Evolutionary conservation across 1,140 invertebrate species (phyloP).

Genomic region (Marisa cornuarietis): DNA sequence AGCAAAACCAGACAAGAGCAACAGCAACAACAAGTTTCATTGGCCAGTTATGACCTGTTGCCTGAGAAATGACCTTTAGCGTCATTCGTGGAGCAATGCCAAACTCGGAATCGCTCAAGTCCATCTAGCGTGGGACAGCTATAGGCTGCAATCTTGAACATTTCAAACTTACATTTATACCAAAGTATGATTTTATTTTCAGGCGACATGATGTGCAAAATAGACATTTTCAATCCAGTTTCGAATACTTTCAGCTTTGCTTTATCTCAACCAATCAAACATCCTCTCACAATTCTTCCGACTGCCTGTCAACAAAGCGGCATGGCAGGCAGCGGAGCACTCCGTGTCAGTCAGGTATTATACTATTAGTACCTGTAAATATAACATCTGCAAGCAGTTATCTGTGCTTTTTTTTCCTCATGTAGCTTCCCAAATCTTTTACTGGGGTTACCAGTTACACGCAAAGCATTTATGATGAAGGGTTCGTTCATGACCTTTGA

Average conservation of each 20-base stretch:
- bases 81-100: not conserved
- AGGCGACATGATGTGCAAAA: no score
- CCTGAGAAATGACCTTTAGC: constrained; percentile 22
- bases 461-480: no score
- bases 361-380: not conserved
- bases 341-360: constrained; percentile 24
- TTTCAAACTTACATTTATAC: not conserved
- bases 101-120: not conserved
- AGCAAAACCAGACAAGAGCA: not conserved
- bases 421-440: no score
- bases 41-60: constrained; percentile 22
- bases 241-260: not conserved
- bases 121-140: not conserved
- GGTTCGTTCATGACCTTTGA: no score
- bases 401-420: no score
- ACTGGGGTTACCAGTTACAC: no score
- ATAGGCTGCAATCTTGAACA: not conserved
- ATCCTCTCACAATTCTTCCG: not conserved
- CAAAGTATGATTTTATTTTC: not conserved
- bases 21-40: constrained; percentile 4
- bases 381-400: no score
- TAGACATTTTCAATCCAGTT: no score
- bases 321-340: constrained; percentile 20
- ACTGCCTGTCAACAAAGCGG: constrained; percentile 17
- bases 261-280: constrained; percentile 7